Conservation (phyloP, 2,888 invertebrate species). For the Quadroppia sp. region DNA sequence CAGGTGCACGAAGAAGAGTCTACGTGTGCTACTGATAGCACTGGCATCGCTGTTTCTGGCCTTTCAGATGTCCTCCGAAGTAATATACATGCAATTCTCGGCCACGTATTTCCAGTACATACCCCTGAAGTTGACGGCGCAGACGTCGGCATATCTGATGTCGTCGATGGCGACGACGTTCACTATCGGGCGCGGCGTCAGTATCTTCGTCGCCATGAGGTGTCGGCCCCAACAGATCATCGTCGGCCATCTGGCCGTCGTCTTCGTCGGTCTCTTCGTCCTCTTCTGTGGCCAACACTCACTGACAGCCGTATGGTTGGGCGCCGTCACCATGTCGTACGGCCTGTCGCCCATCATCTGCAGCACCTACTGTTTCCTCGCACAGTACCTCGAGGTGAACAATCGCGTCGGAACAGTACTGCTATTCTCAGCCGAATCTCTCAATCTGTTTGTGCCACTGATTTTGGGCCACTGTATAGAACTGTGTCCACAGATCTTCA, state of each 20-base stretch:
- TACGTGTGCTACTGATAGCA: background rate
- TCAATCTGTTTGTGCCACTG: background rate
- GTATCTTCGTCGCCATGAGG: background rate
- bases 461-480: background rate
- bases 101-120: slow-evolving; percentile 25
- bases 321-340: background rate
- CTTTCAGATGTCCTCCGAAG: background rate
- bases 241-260: background rate
- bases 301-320: background rate
- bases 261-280: background rate
- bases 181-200: background rate
- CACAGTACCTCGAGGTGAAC: background rate
- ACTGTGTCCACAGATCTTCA: background rate
- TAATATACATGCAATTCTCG: background rate
- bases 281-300: background rate
- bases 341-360: background rate
- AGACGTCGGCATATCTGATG: background rate
- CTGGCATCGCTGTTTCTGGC: background rate
- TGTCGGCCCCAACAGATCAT: background rate
- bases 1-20: background rate
- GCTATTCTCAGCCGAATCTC: background rate
- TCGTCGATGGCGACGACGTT: background rate
- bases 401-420: background rate
- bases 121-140: background rate
- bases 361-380: background rate